Evolutionary conservation across 2,888 invertebrate species (phyloP).

Genomic region (Sarcophaga subvicina): DNA sequence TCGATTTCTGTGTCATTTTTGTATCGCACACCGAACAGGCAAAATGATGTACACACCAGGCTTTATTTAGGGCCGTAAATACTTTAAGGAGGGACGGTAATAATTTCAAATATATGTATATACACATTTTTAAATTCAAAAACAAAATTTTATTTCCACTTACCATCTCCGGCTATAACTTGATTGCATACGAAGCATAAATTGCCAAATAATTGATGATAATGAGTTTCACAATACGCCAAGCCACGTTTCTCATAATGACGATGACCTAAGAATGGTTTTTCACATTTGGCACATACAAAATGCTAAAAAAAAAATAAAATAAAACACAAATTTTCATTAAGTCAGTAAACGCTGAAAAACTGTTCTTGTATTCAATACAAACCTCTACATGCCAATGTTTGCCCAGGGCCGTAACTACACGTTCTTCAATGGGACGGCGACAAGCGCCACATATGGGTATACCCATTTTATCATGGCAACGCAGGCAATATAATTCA

Average conservation of each 20-base stretch:
- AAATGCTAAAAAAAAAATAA: constrained; percentile 90
- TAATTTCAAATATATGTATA: neutral
- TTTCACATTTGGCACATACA: constrained; percentile 99
- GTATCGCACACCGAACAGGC: constrained; percentile 98
- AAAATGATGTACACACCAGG: constrained; percentile 99
- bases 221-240: constrained; percentile 99
- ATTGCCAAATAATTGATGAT: constrained; percentile 99
- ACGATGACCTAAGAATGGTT: constrained; percentile 99
- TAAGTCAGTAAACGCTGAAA: neutral
- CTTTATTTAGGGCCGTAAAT: constrained; percentile 98
- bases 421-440: constrained; percentile 98
- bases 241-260: constrained; percentile 99
- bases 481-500: constrained; percentile 97
- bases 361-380: constrained; percentile 25
- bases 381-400: constrained; percentile 98
- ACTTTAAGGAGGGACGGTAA: constrained; percentile 83
- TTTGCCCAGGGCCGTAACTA: constrained; percentile 98
- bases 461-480: constrained; percentile 99
- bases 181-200: constrained; percentile 99
- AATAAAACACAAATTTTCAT: constrained; percentile 1
- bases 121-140: neutral
- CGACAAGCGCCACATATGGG: constrained; percentile 99
- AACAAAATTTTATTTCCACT: constrained; percentile 75
- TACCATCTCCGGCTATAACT: constrained; percentile 98
- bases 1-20: constrained; percentile 97